Evolutionary conservation across 1,140 invertebrate species (phyloP).

Genomic region (Micrasema minimum): DNA sequence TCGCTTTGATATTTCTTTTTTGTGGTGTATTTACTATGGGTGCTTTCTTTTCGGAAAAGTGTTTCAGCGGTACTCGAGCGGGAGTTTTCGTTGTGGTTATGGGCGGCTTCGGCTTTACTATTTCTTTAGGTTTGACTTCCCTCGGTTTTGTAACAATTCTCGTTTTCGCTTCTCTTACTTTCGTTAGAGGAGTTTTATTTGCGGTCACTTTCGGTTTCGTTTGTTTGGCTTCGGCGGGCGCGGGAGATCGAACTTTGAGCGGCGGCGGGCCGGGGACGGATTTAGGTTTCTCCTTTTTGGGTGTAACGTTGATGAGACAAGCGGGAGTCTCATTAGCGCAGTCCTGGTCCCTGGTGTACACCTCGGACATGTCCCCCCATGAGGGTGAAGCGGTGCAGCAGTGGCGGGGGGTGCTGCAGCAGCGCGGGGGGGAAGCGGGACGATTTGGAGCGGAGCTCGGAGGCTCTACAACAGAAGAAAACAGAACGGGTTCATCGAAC

Average conservation of each 20-base stretch:
- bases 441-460: slow-evolving; percentile 56
- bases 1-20: slow-evolving; percentile 46
- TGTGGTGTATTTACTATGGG: slow-evolving; percentile 27
- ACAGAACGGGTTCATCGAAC: slow-evolving; percentile 47
- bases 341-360: slow-evolving; percentile 63
- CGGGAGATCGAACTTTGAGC: slow-evolving; percentile 20
- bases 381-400: slow-evolving; percentile 59
- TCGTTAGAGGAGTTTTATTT: slow-evolving; percentile 19
- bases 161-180: slow-evolving; percentile 42
- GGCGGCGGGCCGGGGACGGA: slow-evolving; percentile 43
- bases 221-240: slow-evolving; percentile 33
- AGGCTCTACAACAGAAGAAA: slow-evolving; percentile 57
- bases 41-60: slow-evolving; percentile 44
- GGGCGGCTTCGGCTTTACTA: slow-evolving; percentile 35
- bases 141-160: slow-evolving; percentile 39
- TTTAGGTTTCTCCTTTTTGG: slow-evolving; percentile 58
- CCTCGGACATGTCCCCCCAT: slow-evolving; percentile 62
- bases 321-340: slow-evolving; percentile 63
- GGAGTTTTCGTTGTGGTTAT: slow-evolving; percentile 22
- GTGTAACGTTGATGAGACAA: slow-evolving; percentile 64
- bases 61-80: slow-evolving; percentile 20
- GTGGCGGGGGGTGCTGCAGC: slow-evolving; percentile 59
- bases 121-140: slow-evolving; percentile 37
- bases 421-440: slow-evolving; percentile 58
- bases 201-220: slow-evolving; percentile 40